Base-by-base conservation (phyloP, 2,113 vertebrate species). In the Tragelaphus buxtoni region DNA sequence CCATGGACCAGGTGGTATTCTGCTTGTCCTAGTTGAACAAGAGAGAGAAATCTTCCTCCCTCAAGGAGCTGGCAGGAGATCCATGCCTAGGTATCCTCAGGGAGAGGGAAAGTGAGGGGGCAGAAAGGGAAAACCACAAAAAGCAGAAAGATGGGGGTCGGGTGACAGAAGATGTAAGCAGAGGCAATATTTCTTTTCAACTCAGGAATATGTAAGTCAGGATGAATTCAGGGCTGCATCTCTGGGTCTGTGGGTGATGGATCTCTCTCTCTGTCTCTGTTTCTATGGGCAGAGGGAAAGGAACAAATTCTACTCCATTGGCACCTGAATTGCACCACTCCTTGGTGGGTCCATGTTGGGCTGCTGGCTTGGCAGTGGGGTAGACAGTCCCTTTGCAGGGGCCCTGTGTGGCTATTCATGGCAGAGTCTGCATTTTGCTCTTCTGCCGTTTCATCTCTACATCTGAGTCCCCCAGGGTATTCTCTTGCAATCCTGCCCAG, bases 281-380 rank as follows among this genome's bases (percentile, higher is more conserved):
- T 17, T 45, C 16, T 85, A 4, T 47, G 9, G 26, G 22, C 4
- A 65, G 1, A 26, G 3, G 20, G 8, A 82, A 60, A 79, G 35
- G 60, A 11, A 26, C 5, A 93, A 58, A 35, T 7, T 28, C 8
- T 30, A 22, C 4, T 11, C 20, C 56, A 20, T 9, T 45, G 56
- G 4, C 22, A 7, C 32, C 58, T 56, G n/a, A 4, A 32, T 7
- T 28, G 22, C 28, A 24, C 12, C 5, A 0, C 18, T 24, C 1
- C 18, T 30, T 3, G 10, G 9, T 3, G 17, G 0, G 0, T 1
- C 7, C n/a, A 13, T 1, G 13, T 1, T 47, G 28, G 4, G 5
- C 69, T 53, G 30, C 49, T 20, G 24, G 28, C n/a, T 58, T 39
- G 47, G 7, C 5, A 5, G 3, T 63, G 24, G 22, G n/a, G 20